These are phyloP conservation scores for Tiliqua scincoides DNA, from an alignment of 2,113 vertebrate species.

Conservation along the genomic window DNA sequence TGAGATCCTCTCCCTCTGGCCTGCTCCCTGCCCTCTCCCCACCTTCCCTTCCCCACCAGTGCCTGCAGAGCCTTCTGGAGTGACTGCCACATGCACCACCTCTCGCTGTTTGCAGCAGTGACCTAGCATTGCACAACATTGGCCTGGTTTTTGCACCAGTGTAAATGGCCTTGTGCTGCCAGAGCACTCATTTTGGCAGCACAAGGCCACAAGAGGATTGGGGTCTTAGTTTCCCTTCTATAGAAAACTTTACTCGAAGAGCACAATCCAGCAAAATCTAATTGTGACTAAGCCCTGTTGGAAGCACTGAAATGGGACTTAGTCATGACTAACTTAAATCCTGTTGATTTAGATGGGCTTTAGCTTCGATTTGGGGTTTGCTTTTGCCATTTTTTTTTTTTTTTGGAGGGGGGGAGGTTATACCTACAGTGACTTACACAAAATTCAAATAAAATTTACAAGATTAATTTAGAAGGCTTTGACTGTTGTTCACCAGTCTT, in stretches of 20 bases:
- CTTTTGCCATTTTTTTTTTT: neutral
- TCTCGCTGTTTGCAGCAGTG: too few species aligned
- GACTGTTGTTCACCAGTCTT: neutral
- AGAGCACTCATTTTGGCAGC: too few species aligned
- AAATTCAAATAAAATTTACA: neutral
- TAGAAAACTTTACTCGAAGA: neutral
- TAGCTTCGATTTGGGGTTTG: neutral
- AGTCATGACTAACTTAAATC: neutral
- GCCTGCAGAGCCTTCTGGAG: too few species aligned
- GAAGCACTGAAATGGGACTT: neutral
- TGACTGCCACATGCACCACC: too few species aligned
- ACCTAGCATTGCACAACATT: too few species aligned
- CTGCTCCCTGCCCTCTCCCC: too few species aligned
- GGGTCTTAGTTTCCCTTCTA: neutral
- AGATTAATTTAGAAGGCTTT: constrained; percentile 20
- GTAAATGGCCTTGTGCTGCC: too few species aligned
- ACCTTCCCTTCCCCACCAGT: too few species aligned
- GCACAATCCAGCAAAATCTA: neutral
- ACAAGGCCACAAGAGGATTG: too few species aligned
- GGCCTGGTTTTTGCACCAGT: too few species aligned
- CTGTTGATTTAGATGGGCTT: neutral
- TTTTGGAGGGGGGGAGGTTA: neutral
- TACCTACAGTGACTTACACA: neutral
- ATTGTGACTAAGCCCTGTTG: neutral
- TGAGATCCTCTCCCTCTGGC: too few species aligned